These are phyloP conservation scores for Pyrgus malvae DNA, from an alignment of 2,888 invertebrate species.

Conservation along the genomic window DNA sequence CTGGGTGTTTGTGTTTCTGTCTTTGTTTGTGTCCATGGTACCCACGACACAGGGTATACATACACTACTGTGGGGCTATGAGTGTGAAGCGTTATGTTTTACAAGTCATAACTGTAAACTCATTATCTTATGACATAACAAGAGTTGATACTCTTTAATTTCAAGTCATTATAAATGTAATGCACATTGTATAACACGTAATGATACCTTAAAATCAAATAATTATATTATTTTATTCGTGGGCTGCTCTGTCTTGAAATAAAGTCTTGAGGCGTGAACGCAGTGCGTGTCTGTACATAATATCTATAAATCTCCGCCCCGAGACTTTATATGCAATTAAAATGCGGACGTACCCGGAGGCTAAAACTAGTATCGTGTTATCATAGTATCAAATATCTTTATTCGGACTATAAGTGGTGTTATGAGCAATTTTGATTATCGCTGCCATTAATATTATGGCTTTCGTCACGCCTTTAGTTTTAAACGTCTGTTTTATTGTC, in stretches of 20 bases:
- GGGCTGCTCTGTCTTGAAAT: neutral
- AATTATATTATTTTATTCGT: neutral
- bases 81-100: too few species aligned
- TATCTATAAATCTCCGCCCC: slow-evolving; percentile 9
- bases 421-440: neutral
- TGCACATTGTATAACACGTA: neutral
- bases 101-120: too few species aligned
- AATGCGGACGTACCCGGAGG: slow-evolving; percentile 2
- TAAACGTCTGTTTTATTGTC: too few species aligned
- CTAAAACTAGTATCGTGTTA: neutral
- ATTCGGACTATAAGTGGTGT: neutral
- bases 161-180: neutral
- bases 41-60: too few species aligned
- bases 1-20: too few species aligned
- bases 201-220: neutral
- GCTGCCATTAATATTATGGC: neutral
- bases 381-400: slow-evolving; percentile 14
- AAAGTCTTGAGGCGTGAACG: slow-evolving; percentile 1
- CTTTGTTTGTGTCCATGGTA: too few species aligned
- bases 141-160: too few species aligned
- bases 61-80: too few species aligned
- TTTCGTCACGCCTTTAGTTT: neutral
- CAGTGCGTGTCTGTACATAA: slow-evolving; percentile 9
- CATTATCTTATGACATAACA: too few species aligned
- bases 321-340: slow-evolving; percentile 16